Evolutionary conservation across 1,140 invertebrate genomes (phyloP).

Genomic region (Batillaria attramentaria): DNA sequence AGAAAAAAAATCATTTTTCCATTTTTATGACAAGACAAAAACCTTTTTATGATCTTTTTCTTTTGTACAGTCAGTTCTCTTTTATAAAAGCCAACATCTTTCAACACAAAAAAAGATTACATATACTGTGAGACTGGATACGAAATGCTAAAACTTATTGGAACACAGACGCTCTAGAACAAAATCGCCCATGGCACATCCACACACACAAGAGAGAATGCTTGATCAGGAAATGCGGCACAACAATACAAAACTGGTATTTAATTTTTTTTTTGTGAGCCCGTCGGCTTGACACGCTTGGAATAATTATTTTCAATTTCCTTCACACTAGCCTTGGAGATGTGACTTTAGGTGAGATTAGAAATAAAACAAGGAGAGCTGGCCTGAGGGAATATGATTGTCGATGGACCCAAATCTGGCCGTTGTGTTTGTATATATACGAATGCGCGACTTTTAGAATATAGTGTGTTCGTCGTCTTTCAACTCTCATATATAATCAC

Average conservation of each 20-base stretch:
- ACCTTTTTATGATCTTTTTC: conserved; percentile 16
- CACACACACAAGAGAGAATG: background rate
- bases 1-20: background rate
- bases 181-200: background rate
- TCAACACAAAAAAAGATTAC: conserved; percentile 26
- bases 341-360: background rate
- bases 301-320: conserved; percentile 14
- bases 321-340: background rate
- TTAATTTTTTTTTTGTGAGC: no score
- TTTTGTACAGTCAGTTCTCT: conserved; percentile 24
- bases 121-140: background rate
- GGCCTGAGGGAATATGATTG: conserved; percentile 7
- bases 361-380: no score
- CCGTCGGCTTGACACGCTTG: no score
- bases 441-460: background rate
- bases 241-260: background rate
- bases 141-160: background rate
- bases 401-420: no score
- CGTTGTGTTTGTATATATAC: no score
- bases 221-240: conserved; percentile 6
- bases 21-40: conserved; percentile 1
- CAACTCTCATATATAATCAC: no score
- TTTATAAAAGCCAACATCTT: conserved; percentile 27
- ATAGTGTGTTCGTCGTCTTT: background rate
- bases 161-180: background rate